Percentiles rank a stretch among this genome's conserved stretches.
Conservation (phyloP, 1,140 invertebrate species). For the Drusus annulatus region DNA sequence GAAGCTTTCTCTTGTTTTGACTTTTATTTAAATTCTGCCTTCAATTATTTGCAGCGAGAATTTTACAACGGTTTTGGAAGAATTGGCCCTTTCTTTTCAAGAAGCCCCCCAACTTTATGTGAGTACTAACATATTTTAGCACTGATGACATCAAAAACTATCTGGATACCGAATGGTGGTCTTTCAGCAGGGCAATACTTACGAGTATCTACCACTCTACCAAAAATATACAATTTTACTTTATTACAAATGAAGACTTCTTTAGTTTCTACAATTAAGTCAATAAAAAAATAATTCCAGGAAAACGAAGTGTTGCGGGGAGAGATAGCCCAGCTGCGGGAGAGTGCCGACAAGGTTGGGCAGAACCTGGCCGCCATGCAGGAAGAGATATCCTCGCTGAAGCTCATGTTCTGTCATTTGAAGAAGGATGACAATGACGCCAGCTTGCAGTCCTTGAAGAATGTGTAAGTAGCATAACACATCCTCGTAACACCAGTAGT, state of each 20-base stretch:
- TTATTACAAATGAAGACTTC: too few relatives aligned
- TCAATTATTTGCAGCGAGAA: conserved; percentile 1
- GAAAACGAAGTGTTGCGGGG: background rate
- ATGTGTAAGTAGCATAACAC: too few relatives aligned
- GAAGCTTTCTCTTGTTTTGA: background rate
- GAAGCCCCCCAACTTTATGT: conserved; percentile 21
- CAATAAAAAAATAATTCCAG: background rate
- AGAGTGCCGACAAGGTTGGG: conserved; percentile 1
- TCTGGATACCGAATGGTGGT: too few relatives aligned
- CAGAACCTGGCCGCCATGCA: conserved; percentile 9
- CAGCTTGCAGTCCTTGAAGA: too few relatives aligned
- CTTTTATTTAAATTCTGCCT: too few relatives aligned
- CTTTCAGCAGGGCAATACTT: too few relatives aligned
- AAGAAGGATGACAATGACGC: background rate
- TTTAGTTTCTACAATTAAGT: too few relatives aligned
- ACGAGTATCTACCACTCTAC: too few relatives aligned
- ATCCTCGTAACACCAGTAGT: too few relatives aligned
- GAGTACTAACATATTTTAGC: background rate
- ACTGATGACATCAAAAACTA: too few relatives aligned
- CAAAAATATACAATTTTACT: too few relatives aligned
- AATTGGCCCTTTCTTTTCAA: background rate
- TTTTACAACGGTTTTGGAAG: background rate
- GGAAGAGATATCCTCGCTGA: background rate
- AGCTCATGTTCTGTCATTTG: background rate
- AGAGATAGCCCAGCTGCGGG: conserved; percentile 1